Base-by-base conservation (phyloP, 2,113 vertebrate species). In the Syngnathus typhle region DNA sequence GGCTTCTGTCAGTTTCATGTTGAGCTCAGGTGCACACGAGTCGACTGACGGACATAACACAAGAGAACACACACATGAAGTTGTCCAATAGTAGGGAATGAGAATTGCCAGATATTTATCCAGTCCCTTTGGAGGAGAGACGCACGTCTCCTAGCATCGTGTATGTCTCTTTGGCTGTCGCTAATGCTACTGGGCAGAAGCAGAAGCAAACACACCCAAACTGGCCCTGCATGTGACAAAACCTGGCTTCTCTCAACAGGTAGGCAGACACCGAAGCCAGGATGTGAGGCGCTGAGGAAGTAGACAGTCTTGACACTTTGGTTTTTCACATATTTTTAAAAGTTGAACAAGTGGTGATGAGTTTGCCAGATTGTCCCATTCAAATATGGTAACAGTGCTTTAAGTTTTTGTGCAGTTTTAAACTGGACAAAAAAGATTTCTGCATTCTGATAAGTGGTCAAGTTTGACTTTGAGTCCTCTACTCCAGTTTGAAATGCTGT, bases 61-160 rank as follows among this genome's bases (percentile, higher is more conserved):
- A 72, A 21, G 54, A 71, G 75, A 71, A 68, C 80, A 78, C 82
- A 74, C 77, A 74, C 67, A 56, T 74, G 7, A 64, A 76, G 67
- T 68, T 56, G 68, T 74, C 56, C 68, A 65, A 38, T 52, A 41
- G 44, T 60, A 41, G 18, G 64, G n/a, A 36, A 51, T 79, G 83
- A 88, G 69, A 75, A 82, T 80, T 72, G 64, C 78, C 82, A 88
- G 87, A 81, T 78, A 73, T 81, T 81, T 64, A 27, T 70, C 39
- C 81, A 76, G 87, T 85, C 75, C 84, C 74, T 64, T 70, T 70
- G 1, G 52, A 75, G 69, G 70, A 81, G 71, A 77, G 69, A 54
- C 60, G 60, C 58, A 78, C 51, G 71, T 80, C 84, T 76, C 65
- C 62, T 27, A 61, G 56, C 67, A 83, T 83, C 71, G 77, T 60